phyloP scores from a whole-genome alignment of 35 echinoderm and acorn worm species.

The Patiria miniata region DNA sequence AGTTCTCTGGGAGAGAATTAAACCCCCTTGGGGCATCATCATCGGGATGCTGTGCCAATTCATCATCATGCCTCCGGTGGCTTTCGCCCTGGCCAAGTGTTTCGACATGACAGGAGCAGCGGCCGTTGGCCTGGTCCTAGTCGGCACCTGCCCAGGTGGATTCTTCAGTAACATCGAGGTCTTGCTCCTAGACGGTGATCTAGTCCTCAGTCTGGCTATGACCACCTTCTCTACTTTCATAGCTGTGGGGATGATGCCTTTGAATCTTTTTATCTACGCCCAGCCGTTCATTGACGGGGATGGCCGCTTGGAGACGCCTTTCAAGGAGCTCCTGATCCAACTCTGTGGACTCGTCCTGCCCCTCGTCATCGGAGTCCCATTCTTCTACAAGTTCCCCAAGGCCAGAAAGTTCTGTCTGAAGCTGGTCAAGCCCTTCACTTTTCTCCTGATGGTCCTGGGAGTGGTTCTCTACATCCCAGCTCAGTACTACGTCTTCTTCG shows the following conservation, averaged over 20 bases:
- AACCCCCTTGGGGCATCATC: conserved; percentile 66
- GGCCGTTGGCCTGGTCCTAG: conserved; percentile 75
- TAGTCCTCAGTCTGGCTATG: conserved; percentile 90
- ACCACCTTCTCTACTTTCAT: conserved; percentile 85
- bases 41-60: conserved; percentile 94
- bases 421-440: background rate
- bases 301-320: conserved; percentile 64
- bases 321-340: conserved; percentile 56
- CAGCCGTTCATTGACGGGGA: conserved; percentile 58
- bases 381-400: conserved; percentile 75
- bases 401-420: background rate
- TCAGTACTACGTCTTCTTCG: conserved; percentile 64
- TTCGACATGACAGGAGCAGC: conserved; percentile 57
- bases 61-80: conserved; percentile 80
- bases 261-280: conserved; percentile 92
- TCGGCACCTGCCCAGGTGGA: conserved; percentile 83
- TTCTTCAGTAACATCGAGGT: conserved; percentile 89
- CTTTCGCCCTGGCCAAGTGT: conserved; percentile 68
- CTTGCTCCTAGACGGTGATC: conserved; percentile 84
- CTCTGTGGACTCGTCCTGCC: conserved; percentile 73
- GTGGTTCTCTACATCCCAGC: conserved; percentile 47
- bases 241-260: conserved; percentile 86
- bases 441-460: conserved; percentile 11
- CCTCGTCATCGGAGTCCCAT: conserved; percentile 57
- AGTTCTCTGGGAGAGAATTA: conserved; percentile 46